Percentiles rank a stretch among this genome's conserved stretches.
Conservation (phyloP, 2,797 vertebrate genomes). For the Chlorospingus flavigularis region DNA sequence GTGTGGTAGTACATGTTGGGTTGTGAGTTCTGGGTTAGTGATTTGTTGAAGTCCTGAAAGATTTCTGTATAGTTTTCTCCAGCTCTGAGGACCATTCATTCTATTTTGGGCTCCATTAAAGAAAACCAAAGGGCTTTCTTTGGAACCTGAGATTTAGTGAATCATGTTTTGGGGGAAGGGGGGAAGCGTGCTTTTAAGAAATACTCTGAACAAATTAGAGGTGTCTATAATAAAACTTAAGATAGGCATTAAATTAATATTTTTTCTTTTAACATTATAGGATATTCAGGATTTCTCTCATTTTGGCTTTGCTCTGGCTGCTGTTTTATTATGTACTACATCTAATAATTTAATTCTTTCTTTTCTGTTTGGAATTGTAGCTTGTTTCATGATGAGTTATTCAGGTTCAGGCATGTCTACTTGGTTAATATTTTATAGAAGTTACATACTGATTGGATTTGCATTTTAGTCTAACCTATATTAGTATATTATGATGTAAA, state of each 20-base stretch:
- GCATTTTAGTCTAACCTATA: neutral
- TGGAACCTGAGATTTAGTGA: neutral
- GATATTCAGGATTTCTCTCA: neutral
- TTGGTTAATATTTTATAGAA: neutral
- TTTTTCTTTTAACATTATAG: neutral
- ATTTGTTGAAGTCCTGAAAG: neutral
- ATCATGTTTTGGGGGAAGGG: neutral
- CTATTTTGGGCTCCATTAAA: neutral
- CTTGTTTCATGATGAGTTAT: neutral
- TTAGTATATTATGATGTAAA: neutral
- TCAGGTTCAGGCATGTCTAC: neutral
- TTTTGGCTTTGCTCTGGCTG: neutral
- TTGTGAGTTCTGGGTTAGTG: neutral
- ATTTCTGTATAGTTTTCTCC: neutral
- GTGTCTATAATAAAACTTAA: neutral
- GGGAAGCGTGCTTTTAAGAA: neutral
- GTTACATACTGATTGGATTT: neutral
- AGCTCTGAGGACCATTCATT: fast-evolving
- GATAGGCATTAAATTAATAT: neutral
- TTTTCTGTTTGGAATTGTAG: neutral
- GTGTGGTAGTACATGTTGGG: neutral
- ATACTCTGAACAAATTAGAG: neutral
- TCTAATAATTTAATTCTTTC: neutral
- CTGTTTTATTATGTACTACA: neutral
- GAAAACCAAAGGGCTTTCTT: neutral